These are phyloP conservation scores for Thunnus thynnus DNA, from an alignment of 2,113 vertebrate species.

Conservation along the genomic window DNA sequence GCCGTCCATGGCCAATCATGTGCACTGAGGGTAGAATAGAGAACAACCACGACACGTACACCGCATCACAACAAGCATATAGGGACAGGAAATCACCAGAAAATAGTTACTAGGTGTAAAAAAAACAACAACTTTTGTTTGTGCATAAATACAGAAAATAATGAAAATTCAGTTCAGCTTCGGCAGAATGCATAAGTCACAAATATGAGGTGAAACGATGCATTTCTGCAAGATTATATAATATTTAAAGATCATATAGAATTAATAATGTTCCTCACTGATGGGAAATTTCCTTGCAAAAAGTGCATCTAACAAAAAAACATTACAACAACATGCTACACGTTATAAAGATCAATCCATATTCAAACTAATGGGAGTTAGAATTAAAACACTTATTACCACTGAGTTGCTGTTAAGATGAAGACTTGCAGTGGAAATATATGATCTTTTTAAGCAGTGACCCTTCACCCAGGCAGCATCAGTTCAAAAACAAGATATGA, in stretches of 20 bases:
- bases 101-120: background rate
- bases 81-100: constrained; percentile 34
- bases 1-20: constrained; percentile 82
- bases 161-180: background rate
- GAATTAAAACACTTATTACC: too few species aligned
- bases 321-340: too few species aligned
- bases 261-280: background rate
- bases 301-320: too few species aligned
- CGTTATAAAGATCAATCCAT: too few species aligned
- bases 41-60: constrained; percentile 56
- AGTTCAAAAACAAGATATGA: too few species aligned
- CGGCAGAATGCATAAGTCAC: background rate
- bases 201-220: background rate
- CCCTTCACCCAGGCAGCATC: background rate
- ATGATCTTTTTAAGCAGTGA: background rate
- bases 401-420: too few species aligned
- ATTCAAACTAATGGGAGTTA: too few species aligned
- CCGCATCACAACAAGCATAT: constrained; percentile 22
- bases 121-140: background rate
- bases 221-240: background rate
- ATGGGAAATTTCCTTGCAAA: background rate
- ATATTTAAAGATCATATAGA: background rate
- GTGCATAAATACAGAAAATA: background rate
- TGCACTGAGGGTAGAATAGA: constrained; percentile 73
- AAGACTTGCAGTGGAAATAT: too few species aligned